A percentile compares a stretch with the other conserved stretches of the same genome.
Conservation (phyloP, 2,888 invertebrate genomes). For the Agelastica alni region DNA sequence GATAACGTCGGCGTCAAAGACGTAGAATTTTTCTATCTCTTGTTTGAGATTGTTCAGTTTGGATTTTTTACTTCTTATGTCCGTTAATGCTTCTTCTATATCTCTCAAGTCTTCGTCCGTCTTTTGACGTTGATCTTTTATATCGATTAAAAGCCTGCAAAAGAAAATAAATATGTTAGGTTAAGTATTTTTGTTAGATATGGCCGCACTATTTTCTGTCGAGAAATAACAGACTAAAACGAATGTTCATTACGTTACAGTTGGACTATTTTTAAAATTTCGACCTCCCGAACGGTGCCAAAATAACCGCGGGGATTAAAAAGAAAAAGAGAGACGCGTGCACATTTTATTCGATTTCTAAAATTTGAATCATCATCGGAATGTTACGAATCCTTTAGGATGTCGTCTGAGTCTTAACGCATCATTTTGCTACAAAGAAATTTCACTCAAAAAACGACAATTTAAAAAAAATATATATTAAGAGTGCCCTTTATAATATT, state of each 20-base stretch:
- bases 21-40: conserved; percentile 73
- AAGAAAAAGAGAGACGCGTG: conserved; percentile 12
- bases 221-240: neutral
- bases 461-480: too few relatives aligned
- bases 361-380: conserved; percentile 18
- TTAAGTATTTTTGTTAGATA: conserved; percentile 8
- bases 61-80: conserved; percentile 70
- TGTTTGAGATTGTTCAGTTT: conserved; percentile 69
- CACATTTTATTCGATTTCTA: conserved; percentile 18
- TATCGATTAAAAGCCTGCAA: conserved; percentile 77
- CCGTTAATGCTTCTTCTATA: conserved; percentile 74
- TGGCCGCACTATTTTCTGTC: conserved; percentile 35
- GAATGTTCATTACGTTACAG: conserved; percentile 33
- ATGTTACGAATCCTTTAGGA: too few relatives aligned
- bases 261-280: conserved; percentile 43
- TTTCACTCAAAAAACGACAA: too few relatives aligned
- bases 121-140: conserved; percentile 76
- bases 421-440: too few relatives aligned
- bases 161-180: conserved; percentile 2
- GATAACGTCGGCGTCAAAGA: conserved; percentile 74
- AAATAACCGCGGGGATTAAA: conserved; percentile 34
- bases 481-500: too few relatives aligned
- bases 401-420: too few relatives aligned
- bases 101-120: conserved; percentile 75
- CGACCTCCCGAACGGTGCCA: conserved; percentile 43